Percentiles rank a stretch among this genome's conserved stretches.
These are phyloP conservation scores for Amblyopsis rosae DNA, from an alignment of 2,113 vertebrate genomes.

Conservation along the genomic window DNA sequence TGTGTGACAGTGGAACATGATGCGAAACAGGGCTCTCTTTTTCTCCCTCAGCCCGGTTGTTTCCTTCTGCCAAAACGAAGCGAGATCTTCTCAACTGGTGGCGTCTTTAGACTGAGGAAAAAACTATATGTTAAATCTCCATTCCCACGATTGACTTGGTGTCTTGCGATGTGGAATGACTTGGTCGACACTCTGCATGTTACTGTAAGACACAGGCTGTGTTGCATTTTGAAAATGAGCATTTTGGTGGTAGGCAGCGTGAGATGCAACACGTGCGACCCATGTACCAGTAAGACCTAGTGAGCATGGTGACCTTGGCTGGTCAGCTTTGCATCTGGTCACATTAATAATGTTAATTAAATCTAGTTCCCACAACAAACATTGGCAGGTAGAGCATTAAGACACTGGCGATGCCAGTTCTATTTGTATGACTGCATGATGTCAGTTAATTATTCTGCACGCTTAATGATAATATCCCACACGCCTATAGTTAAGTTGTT, in stretches of 20 bases:
- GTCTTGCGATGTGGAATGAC: slow-evolving; percentile 28
- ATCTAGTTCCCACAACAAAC: neutral
- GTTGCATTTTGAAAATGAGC: slow-evolving; percentile 45
- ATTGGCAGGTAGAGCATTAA: neutral
- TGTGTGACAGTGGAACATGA: slow-evolving; percentile 28
- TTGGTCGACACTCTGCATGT: slow-evolving; percentile 40
- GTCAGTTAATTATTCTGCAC: slow-evolving; percentile 32
- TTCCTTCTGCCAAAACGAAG: slow-evolving; percentile 54
- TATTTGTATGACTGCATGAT: slow-evolving; percentile 41
- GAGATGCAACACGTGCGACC: slow-evolving; percentile 29
- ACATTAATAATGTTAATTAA: slow-evolving; percentile 22
- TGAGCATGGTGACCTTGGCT: slow-evolving; percentile 46
- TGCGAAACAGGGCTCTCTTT: slow-evolving; percentile 46
- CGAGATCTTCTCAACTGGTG: slow-evolving; percentile 71
- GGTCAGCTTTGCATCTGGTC: slow-evolving; percentile 43
- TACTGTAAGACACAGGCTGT: slow-evolving; percentile 22
- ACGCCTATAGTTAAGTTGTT: slow-evolving; percentile 14
- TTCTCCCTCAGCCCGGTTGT: slow-evolving; percentile 42
- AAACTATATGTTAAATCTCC: neutral
- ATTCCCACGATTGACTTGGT: neutral
- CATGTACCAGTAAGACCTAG: slow-evolving; percentile 15
- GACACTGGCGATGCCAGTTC: slow-evolving; percentile 11
- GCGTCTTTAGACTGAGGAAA: slow-evolving; percentile 32
- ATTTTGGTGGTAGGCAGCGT: slow-evolving; percentile 4
- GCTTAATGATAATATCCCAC: slow-evolving; percentile 38